These are phyloP conservation scores for Penaeus vannamei DNA, from an alignment of 1,140 invertebrate genomes.

Conservation along the genomic window DNA sequence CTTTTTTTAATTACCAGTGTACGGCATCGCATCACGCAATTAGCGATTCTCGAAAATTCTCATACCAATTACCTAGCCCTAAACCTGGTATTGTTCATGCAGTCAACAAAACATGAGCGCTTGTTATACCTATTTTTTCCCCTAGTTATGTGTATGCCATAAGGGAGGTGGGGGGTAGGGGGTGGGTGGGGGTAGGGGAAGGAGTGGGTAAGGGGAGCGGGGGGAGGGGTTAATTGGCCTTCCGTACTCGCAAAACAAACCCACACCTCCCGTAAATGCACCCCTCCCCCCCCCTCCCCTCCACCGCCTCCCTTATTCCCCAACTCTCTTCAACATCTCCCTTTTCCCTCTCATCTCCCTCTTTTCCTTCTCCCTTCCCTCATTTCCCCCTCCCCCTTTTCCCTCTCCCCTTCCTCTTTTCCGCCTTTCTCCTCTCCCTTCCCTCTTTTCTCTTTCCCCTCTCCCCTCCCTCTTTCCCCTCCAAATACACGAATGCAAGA, in stretches of 20 bases:
- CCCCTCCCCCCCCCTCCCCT: neutral
- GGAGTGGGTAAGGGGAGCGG: too few relatives aligned
- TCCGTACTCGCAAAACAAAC: neutral
- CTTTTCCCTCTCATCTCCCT: neutral
- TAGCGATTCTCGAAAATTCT: too few relatives aligned
- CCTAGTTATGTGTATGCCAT: constrained; percentile 1
- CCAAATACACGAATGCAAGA: neutral
- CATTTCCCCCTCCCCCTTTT: too few relatives aligned
- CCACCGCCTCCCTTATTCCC: neutral
- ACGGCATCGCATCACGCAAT: too few relatives aligned
- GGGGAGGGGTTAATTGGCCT: neutral
- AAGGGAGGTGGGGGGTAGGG: neutral
- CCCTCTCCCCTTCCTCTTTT: neutral
- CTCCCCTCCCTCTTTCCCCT: neutral
- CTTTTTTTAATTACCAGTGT: too few relatives aligned
- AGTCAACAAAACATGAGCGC: too few relatives aligned
- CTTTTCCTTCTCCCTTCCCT: too few relatives aligned
- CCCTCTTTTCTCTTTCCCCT: neutral
- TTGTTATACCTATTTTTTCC: neutral
- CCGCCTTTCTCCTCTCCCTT: neutral
- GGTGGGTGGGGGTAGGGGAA: neutral
- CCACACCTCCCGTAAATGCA: neutral
- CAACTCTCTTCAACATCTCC: neutral
- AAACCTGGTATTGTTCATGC: too few relatives aligned
- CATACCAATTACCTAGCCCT: too few relatives aligned